Conservation (phyloP, 2,797 vertebrate genomes). For the Phrynocephalus vlangalii region DNA sequence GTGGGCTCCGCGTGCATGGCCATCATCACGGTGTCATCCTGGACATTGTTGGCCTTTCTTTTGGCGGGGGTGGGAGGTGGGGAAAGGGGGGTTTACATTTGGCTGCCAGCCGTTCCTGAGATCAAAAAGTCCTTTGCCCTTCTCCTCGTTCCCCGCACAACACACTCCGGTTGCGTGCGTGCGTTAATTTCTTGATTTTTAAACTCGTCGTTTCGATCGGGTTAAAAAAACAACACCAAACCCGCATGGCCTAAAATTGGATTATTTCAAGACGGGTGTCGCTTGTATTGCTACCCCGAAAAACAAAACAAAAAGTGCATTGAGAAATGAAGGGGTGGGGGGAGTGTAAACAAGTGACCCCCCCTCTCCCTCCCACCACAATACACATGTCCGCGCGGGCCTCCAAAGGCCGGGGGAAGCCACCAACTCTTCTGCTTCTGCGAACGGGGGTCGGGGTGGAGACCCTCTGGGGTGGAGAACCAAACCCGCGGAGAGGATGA, state of each 20-base stretch:
- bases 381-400: no score
- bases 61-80: no score
- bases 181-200: background rate
- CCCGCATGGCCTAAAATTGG: conserved; percentile 8
- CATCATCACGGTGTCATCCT: no score
- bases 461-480: conserved; percentile 39
- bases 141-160: background rate
- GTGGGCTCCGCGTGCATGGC: no score
- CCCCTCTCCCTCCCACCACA: no score
- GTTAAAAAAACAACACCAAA: background rate
- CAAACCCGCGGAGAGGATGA: background rate
- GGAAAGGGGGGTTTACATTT: background rate
- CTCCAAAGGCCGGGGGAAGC: no score
- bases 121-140: background rate
- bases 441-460: no score
- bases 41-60: background rate
- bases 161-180: background rate
- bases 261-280: conserved; percentile 2
- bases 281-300: conserved; percentile 49
- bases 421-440: no score
- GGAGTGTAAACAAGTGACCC: conserved; percentile 47
- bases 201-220: no score
- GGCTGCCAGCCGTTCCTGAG: conserved; percentile 15
- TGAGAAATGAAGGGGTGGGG: conserved; percentile 3
- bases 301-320: conserved; percentile 60